Percentiles rank a stretch among this genome's conserved stretches.
Conservation (phyloP, 2,113 vertebrate species). For the Loxodonta africana region DNA sequence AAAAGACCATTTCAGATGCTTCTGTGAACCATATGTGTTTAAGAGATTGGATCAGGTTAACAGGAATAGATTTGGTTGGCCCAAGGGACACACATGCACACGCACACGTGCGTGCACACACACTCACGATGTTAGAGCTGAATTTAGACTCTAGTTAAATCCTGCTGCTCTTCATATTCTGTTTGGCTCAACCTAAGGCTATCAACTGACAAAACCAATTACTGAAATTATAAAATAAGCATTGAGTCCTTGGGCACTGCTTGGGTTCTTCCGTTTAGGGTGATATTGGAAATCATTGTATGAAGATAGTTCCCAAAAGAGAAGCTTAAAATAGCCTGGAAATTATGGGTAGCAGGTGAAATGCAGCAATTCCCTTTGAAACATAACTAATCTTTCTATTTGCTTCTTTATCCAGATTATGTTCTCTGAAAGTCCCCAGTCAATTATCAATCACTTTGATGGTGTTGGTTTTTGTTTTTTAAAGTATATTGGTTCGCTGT, state of each 20-base stretch:
- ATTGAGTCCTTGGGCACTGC: neutral
- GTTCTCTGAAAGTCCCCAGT: neutral
- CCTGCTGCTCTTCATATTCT: slow-evolving; percentile 55
- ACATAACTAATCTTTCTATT: slow-evolving; percentile 21
- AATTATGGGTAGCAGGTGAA: slow-evolving; percentile 5
- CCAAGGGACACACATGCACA: neutral
- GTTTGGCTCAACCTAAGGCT: slow-evolving; percentile 21
- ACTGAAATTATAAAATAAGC: slow-evolving; percentile 49
- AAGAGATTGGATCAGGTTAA: slow-evolving; percentile 8
- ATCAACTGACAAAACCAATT: slow-evolving; percentile 62
- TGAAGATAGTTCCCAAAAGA: neutral
- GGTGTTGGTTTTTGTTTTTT: neutral
- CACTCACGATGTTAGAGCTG: neutral
- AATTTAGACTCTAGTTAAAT: slow-evolving; percentile 51
- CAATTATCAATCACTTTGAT: slow-evolving; percentile 22
- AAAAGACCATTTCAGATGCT: slow-evolving; percentile 42
- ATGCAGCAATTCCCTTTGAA: neutral
- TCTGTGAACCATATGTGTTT: neutral
- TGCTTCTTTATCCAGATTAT: neutral
- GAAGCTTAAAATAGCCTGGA: slow-evolving; percentile 29
- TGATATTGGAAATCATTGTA: slow-evolving; percentile 39
- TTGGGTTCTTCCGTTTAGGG: slow-evolving; percentile 39
- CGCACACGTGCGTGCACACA: neutral
- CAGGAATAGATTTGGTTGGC: slow-evolving; percentile 1
- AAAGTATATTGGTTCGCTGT: neutral